Conservation (phyloP, 2,888 invertebrate species). For the Steromphala cineraria region DNA sequence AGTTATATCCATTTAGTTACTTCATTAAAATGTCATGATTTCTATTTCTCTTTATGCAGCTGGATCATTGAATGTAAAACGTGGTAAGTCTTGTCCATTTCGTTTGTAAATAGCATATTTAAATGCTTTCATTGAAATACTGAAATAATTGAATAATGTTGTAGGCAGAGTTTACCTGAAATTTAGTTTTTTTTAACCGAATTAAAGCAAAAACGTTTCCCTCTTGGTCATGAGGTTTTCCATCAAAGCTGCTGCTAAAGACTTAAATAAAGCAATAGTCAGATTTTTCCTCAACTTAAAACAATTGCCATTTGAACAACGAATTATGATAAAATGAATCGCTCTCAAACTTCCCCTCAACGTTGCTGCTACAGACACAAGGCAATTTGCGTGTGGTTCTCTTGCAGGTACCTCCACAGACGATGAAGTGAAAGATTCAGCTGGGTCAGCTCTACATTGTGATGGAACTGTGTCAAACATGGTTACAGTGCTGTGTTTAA, state of each 20-base stretch:
- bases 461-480: background rate
- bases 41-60: slow-evolving; percentile 26
- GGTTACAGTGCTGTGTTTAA: background rate
- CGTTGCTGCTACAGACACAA: background rate
- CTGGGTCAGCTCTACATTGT: background rate
- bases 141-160: no score
- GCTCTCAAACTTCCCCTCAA: no score
- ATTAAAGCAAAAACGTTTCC: no score
- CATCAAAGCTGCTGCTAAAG: no score
- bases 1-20: no score
- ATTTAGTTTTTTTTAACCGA: no score
- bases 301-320: no score
- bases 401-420: background rate
- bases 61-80: slow-evolving; percentile 40
- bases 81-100: slow-evolving; percentile 35
- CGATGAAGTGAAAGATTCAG: background rate
- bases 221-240: no score
- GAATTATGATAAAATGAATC: no score
- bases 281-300: no score
- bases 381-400: background rate
- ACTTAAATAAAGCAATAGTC: no score
- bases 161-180: no score
- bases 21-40: background rate
- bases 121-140: background rate
- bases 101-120: background rate